Evolutionary conservation across 2,113 vertebrate species (phyloP).

Genomic region (Pygoscelis adeliae): DNA sequence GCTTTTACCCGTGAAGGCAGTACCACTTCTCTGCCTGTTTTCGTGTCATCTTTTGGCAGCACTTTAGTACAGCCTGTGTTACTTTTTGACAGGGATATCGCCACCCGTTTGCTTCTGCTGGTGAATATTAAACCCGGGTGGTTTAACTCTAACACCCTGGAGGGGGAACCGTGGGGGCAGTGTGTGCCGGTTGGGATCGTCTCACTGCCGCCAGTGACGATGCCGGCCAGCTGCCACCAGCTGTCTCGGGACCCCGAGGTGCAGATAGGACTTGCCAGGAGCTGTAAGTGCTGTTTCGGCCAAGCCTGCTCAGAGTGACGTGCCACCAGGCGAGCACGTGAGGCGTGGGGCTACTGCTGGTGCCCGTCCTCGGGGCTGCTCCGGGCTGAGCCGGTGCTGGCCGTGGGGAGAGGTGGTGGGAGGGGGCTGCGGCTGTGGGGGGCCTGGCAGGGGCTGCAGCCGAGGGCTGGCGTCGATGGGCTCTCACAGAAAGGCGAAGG

Average conservation of each 20-base stretch:
- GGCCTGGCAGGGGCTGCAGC: background rate
- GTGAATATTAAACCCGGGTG: background rate
- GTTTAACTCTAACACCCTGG: background rate
- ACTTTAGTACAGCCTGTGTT: background rate
- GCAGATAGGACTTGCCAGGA: background rate
- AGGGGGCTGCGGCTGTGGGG: background rate
- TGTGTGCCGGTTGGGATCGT: accelerated
- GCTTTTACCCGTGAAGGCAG: background rate
- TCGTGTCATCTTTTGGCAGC: background rate
- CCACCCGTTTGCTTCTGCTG: background rate
- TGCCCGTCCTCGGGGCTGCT: accelerated
- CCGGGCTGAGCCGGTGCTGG: accelerated
- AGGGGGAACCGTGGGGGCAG: background rate
- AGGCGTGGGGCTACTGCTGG: background rate
- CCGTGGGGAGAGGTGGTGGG: accelerated
- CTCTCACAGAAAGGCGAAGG: background rate
- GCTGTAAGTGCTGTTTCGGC: background rate
- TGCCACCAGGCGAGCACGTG: background rate
- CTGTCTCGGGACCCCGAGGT: background rate
- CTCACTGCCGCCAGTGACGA: accelerated
- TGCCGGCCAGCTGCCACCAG: background rate
- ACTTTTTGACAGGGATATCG: background rate
- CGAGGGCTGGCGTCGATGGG: background rate
- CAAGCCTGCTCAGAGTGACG: background rate
- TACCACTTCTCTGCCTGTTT: background rate